A percentile compares a stretch with the other conserved stretches of the same genome.
Evolutionary conservation across 2,797 vertebrate species (phyloP).

Genomic region (Lophius americanus): DNA sequence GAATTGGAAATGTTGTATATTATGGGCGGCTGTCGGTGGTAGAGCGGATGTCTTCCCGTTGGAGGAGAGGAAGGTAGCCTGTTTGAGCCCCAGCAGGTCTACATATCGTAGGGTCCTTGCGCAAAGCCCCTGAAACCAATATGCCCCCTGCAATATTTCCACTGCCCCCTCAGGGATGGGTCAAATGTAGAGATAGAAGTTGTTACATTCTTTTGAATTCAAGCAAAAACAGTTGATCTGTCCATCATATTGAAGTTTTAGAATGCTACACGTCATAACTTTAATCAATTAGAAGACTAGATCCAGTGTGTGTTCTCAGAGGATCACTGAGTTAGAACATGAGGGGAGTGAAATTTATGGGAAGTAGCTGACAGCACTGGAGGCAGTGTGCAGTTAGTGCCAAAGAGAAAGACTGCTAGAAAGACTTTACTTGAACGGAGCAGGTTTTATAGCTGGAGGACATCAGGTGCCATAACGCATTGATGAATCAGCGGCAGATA

Average conservation of each 20-base stretch:
- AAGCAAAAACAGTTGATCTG: neutral
- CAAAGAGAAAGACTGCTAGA: constrained; percentile 4
- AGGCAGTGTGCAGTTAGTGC: constrained; percentile 6
- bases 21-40: too few relatives aligned
- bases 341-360: neutral
- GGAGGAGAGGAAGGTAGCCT: too few relatives aligned
- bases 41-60: too few relatives aligned
- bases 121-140: too few relatives aligned
- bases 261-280: constrained; percentile 4
- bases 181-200: too few relatives aligned
- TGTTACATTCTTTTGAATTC: neutral
- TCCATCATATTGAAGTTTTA: neutral
- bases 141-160: too few relatives aligned
- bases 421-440: constrained; percentile 12
- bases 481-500: constrained; percentile 6
- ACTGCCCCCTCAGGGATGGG: too few relatives aligned
- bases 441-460: constrained; percentile 49
- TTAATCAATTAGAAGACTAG: neutral
- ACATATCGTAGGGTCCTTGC: too few relatives aligned
- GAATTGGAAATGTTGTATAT: too few relatives aligned
- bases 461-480: constrained; percentile 34
- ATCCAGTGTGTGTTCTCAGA: neutral
- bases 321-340: constrained; percentile 6
- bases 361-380: constrained; percentile 10
- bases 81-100: too few relatives aligned